Conservation (phyloP, 2,113 vertebrate genomes). For the Lutjanus erythropterus region DNA sequence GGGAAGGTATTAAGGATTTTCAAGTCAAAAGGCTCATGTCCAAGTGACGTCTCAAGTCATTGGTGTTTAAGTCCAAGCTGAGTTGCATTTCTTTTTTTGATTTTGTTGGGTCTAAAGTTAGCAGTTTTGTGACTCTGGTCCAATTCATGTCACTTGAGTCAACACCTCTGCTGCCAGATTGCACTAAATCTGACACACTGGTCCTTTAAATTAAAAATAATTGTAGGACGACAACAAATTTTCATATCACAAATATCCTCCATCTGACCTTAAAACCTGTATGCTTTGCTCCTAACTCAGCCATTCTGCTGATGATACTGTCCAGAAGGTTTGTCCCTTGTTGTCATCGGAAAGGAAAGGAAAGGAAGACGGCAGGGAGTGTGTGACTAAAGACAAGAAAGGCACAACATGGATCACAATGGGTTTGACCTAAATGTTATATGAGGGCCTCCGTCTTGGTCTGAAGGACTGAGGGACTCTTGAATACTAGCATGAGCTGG, state of each 20-base stretch:
- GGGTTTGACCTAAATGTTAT: conserved; percentile 60
- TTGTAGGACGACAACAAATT: background rate
- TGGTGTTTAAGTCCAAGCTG: too few species aligned
- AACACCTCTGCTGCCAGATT: too few species aligned
- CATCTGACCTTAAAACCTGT: conserved; percentile 29
- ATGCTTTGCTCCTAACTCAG: conserved; percentile 18
- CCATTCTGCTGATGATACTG: conserved; percentile 16
- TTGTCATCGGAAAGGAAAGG: conserved; percentile 34
- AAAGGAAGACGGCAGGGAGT: conserved; percentile 20
- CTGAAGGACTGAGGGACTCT: conserved; percentile 50
- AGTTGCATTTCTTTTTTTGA: too few species aligned
- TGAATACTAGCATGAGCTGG: conserved; percentile 66
- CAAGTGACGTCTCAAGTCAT: too few species aligned
- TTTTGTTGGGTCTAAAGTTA: too few species aligned
- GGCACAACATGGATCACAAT: conserved; percentile 26
- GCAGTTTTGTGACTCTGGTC: too few species aligned
- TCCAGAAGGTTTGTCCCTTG: conserved; percentile 31
- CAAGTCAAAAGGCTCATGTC: too few species aligned
- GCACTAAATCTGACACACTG: too few species aligned
- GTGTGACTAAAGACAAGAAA: conserved; percentile 30
- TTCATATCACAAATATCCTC: background rate
- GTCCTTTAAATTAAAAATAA: too few species aligned
- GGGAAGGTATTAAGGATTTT: too few species aligned
- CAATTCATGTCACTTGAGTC: too few species aligned
- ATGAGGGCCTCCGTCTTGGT: conserved; percentile 25